Conservation (phyloP, 2,888 invertebrate genomes). For the Tenthredo scrophulariae region DNA sequence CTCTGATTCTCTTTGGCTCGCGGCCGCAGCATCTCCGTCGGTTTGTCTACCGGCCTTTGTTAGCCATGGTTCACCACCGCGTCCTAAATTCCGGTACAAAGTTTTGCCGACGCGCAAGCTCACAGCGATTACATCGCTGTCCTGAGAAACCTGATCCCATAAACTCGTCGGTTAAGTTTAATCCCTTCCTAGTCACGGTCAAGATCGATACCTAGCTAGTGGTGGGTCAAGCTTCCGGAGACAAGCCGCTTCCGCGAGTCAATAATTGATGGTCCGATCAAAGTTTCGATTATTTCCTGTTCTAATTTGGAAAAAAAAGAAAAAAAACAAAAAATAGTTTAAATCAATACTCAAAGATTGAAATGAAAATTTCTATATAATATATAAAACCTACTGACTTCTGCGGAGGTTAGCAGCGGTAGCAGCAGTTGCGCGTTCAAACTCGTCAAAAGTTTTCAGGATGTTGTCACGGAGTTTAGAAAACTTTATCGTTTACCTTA, state of each 20-base stretch:
- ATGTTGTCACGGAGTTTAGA: background rate
- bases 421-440: background rate
- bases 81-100: constrained; percentile 30
- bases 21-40: constrained; percentile 27
- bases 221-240: constrained; percentile 18
- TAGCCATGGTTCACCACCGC: constrained; percentile 19
- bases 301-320: background rate
- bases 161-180: constrained; percentile 46
- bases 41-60: constrained; percentile 29
- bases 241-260: background rate
- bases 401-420: background rate
- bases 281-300: background rate
- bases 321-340: background rate
- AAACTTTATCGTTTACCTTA: constrained; percentile 29
- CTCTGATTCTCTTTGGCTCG: constrained; percentile 1
- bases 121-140: constrained; percentile 31
- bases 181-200: constrained; percentile 44
- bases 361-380: background rate
- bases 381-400: background rate
- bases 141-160: constrained; percentile 45
- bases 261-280: constrained; percentile 19
- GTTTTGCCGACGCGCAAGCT: constrained; percentile 23
- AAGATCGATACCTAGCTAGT: constrained; percentile 27
- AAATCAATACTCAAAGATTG: background rate
- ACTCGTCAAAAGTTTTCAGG: constrained; percentile 15